Conservation (phyloP, 2,797 vertebrate species). For the Enteromius argenteus region DNA sequence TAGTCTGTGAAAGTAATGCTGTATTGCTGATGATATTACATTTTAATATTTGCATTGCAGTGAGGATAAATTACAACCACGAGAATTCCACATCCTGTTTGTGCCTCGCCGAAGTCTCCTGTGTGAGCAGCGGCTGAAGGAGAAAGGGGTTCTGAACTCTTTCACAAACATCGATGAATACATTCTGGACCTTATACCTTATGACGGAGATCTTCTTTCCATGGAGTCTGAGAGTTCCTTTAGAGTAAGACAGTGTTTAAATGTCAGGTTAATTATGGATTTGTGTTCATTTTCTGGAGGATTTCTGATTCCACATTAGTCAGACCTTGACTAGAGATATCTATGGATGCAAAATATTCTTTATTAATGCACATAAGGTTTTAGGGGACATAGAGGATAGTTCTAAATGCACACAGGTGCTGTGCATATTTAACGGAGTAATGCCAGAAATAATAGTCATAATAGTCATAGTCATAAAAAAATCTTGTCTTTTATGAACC, state of each 20-base stretch:
- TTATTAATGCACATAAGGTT: background rate
- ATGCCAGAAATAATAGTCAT: background rate
- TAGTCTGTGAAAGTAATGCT: background rate
- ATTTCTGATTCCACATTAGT: background rate
- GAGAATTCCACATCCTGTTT: conserved; percentile 96
- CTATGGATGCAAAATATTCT: background rate
- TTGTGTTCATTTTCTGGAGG: background rate
- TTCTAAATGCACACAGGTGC: background rate
- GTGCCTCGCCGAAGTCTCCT: conserved; percentile 94
- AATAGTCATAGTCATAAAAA: no score
- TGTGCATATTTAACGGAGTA: background rate
- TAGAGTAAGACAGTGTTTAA: conserved; percentile 77
- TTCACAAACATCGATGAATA: conserved; percentile 94
- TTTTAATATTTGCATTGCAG: conserved; percentile 66
- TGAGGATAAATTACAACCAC: conserved; percentile 87
- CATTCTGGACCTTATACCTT: conserved; percentile 95
- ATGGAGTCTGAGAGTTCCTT: conserved; percentile 97
- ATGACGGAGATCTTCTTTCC: conserved; percentile 94
- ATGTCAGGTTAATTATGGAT: background rate
- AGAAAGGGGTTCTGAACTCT: conserved; percentile 90
- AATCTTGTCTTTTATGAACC: no score
- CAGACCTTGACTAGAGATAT: background rate
- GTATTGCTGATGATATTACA: no score
- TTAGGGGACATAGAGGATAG: background rate
- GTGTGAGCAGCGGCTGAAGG: conserved; percentile 94